Evolutionary conservation across 2,888 invertebrate species (phyloP), one percentile per base, ranked within the genome.

Genomic region (Branchipolynoe longqiensis): DNA sequence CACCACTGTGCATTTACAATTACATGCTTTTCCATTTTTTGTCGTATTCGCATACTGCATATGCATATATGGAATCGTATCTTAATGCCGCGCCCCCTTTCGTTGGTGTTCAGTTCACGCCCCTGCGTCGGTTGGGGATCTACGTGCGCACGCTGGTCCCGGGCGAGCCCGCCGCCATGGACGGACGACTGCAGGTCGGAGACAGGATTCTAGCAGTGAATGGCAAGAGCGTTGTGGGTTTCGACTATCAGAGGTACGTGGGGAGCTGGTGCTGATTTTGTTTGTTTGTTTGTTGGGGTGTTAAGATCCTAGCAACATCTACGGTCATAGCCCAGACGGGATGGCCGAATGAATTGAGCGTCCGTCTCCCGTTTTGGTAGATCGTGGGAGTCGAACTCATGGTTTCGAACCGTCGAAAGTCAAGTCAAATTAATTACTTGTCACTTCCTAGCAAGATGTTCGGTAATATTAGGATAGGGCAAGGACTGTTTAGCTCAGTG

Each of bases 121-220:
- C 90, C 0, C 87, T 91, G 36, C 88, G 90, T 25, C 84, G 89
- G 28, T 87, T 90, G 0, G 92, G 92, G 4, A 91, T 92, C 31
- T 92, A 92, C 82, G 90, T 92, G 12, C 87, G 91, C 54, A 91
- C 90, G 83, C 89, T 92, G 6, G 85, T 91, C 2, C 89, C 90
- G 1, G 90, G 89, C 18, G 91, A 90, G 74, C 91, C 91, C 0
- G 92, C 92, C 0, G 90, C 89, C 6, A 82, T 85, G 41, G 90
- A 89, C 84, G 91, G 91, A 14, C 88, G 90, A 83, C 87, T 92
- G 38, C 86, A 89, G 41, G 88, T 91, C 0, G 92, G 92, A 1
- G 92, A 92, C 87, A 87, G 91, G n/a, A 89, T 92, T 28, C 89
- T 92, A 31, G 91, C 92, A 31, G 91, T 92, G 33, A 90, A 91